phyloP scores from a whole-genome alignment of 1,140 invertebrate genomes.

The Venustaconcha ellipsiformis region DNA sequence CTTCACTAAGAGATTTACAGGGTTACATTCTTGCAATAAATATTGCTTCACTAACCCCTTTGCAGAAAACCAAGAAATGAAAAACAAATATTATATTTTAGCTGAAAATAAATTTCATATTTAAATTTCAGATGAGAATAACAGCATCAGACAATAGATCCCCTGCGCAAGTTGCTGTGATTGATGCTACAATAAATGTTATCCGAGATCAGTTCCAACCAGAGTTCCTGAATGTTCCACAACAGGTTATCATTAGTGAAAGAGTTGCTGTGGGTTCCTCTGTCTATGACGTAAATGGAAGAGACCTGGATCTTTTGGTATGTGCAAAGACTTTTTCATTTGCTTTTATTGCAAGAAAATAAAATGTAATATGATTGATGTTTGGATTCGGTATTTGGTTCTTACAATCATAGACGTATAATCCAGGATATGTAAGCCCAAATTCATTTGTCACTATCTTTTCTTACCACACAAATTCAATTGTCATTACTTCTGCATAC shows the following conservation, averaged over 20 bases:
- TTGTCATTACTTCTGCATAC: no score
- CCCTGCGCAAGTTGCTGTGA: constrained; percentile 29
- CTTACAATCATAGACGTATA: no score
- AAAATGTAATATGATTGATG: not conserved
- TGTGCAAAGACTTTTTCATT: not conserved
- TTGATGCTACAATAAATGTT: constrained; percentile 43
- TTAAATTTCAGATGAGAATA: constrained; percentile 38
- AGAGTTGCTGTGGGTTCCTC: constrained; percentile 26
- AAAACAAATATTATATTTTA: not conserved
- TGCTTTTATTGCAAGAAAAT: not conserved
- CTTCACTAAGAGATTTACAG: no score
- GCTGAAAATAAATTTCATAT: not conserved
- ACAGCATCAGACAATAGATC: constrained; percentile 42
- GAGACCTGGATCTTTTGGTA: constrained; percentile 47
- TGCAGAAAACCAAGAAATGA: not conserved
- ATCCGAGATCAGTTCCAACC: constrained; percentile 45
- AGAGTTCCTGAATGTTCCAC: constrained; percentile 35
- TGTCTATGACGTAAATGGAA: constrained; percentile 41
- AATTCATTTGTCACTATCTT: no score
- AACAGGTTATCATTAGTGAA: constrained; percentile 36
- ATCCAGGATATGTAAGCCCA: no score
- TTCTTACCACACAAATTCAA: no score
- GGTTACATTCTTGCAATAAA: no score
- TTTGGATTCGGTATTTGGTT: not conserved
- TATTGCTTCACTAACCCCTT: not conserved